Base-by-base conservation (phyloP, 2,888 invertebrate genomes). In the Melieria picta region DNA sequence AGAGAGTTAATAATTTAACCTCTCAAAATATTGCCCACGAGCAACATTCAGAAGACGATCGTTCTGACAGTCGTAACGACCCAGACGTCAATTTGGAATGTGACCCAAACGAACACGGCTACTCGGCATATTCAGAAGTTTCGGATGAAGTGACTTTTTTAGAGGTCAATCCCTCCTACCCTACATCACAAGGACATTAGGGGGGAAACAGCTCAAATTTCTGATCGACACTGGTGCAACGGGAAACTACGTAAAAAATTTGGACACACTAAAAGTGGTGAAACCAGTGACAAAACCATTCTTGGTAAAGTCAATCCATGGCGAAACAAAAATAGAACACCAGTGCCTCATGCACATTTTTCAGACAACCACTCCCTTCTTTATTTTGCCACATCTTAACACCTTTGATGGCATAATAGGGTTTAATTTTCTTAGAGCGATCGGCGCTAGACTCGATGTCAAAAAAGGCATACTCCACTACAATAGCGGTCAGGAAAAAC, bases 81-180 rank as follows among this genome's bases (percentile, higher is more conserved):
- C 13, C 16, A 3, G 56, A 56, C 10, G 42, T 13, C 16, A 56
- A 56, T 56, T 30, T 30, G 30, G 30, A 30, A 2, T 30, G 3
- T 30, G 30, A 30, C 30, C 56, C 16, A 5, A 30, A 56, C 13
- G 56, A 56, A 13, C 16, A 56, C 3, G 4, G 42, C 7, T 56
- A 13, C 13, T 56, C 42, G 56, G 16, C 16, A 16, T 16, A 16
- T 16, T 16, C 16, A 16, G 10, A 43, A 60, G 42, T 43, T 9
- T 42, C n/a, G 1, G 9, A 42, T 60, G 60, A 60, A 42, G 43
- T 43, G 7, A 60, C 42, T 60, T 60, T 60, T 60, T 69, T 63
- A 69, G 70, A 52, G 42, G 43, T 50, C 13, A 46, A 60, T 65
- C 65, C 69, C 56, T 69, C 72, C 68, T 72, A 47, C 65, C 57